phyloP scores from a whole-genome alignment of 2,888 invertebrate species.

The Eulithis prunata region DNA sequence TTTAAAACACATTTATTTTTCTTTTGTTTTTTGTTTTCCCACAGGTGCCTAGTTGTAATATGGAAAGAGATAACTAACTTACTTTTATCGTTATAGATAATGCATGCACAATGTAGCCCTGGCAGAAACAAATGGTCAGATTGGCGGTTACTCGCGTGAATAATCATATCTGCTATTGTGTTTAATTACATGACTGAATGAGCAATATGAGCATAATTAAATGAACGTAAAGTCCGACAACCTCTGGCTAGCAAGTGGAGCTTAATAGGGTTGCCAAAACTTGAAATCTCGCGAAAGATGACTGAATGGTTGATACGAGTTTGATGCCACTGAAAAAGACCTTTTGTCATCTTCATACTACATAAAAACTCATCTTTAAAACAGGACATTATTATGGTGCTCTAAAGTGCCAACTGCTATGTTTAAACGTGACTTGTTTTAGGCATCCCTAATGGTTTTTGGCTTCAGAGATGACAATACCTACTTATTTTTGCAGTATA shows the following conservation, averaged over 20 bases:
- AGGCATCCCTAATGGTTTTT: too few species aligned
- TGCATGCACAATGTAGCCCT: conserved; percentile 61
- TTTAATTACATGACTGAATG: conserved; percentile 64
- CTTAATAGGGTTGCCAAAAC: conserved; percentile 23
- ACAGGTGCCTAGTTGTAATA: not conserved
- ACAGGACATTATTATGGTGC: too few species aligned
- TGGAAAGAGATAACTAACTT: not conserved
- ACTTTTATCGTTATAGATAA: conserved; percentile 2
- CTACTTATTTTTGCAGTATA: too few species aligned
- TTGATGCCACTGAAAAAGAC: too few species aligned
- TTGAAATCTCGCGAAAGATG: not conserved
- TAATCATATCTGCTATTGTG: conserved; percentile 69
- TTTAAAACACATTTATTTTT: too few species aligned
- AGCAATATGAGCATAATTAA: conserved; percentile 48
- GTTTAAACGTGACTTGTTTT: too few species aligned
- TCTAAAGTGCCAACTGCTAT: too few species aligned
- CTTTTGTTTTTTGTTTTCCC: too few species aligned
- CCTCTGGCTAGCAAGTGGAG: conserved; percentile 35
- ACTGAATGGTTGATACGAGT: too few species aligned
- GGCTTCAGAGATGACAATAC: too few species aligned
- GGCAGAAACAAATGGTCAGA: conserved; percentile 70
- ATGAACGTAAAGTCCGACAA: conserved; percentile 55
- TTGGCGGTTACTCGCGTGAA: conserved; percentile 70
- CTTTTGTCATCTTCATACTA: too few species aligned
- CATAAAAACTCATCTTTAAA: too few species aligned